phyloP scores from a whole-genome alignment of 2,113 vertebrate species.

The Phaethornis superciliosus region DNA sequence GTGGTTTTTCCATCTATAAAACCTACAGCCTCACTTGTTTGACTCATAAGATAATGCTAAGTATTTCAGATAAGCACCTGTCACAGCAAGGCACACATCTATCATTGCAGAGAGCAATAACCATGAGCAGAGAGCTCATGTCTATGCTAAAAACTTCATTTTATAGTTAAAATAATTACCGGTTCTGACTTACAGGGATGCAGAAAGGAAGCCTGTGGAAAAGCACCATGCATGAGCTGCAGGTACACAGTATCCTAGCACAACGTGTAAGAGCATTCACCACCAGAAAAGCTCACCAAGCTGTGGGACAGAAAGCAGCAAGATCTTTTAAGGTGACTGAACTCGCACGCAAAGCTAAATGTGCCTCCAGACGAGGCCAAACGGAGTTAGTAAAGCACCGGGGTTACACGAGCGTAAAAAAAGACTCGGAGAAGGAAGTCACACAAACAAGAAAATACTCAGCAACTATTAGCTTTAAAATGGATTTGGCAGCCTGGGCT shows the following conservation, averaged over 20 bases:
- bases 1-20: not conserved
- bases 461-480: rapidly evolving
- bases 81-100: not conserved
- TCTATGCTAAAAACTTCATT: not conserved
- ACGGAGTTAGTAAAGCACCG: not conserved
- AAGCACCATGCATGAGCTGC: rapidly evolving
- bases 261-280: rapidly evolving
- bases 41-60: not conserved
- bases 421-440: not conserved
- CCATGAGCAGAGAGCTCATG: not conserved
- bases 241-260: rapidly evolving
- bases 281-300: rapidly evolving
- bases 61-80: not conserved
- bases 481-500: not conserved
- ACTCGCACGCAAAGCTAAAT: not conserved
- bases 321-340: not conserved
- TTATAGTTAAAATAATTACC: not conserved
- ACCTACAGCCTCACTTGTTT: not conserved
- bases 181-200: rapidly evolving
- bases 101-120: not conserved
- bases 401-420: rapidly evolving
- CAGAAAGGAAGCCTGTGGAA: not conserved
- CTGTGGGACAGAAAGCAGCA: not conserved
- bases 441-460: not conserved
- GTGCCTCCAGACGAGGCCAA: not conserved